Conservation (phyloP, 1,140 invertebrate genomes). For the Rhopalosiphum padi region DNA sequence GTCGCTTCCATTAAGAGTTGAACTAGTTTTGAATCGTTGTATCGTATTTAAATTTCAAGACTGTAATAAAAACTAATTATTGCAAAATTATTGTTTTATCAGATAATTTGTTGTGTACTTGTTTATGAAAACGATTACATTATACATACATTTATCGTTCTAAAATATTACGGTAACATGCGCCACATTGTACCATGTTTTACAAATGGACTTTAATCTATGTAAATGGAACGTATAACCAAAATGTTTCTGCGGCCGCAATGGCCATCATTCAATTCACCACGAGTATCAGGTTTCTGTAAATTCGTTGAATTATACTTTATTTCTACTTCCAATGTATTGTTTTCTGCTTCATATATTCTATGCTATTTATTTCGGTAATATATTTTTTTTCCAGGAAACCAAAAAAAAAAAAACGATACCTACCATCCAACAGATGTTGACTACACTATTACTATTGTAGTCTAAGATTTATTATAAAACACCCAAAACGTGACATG, state of each 20-base stretch:
- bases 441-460: background rate
- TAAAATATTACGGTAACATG: background rate
- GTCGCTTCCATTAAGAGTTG: background rate
- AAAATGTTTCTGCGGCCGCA: background rate
- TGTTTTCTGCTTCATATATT: background rate
- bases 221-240: background rate
- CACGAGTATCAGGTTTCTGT: background rate
- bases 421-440: slow-evolving; percentile 31
- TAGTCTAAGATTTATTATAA: slow-evolving; percentile 37
- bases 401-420: background rate
- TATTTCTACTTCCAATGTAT: background rate
- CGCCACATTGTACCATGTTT: background rate
- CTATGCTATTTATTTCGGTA: background rate
- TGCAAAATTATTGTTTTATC: background rate
- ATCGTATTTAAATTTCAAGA: background rate
- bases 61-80: background rate
- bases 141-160: background rate
- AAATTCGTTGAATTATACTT: background rate
- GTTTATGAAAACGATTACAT: background rate
- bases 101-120: background rate
- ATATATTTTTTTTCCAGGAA: background rate
- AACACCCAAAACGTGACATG: slow-evolving; percentile 44
- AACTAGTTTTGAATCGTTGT: background rate
- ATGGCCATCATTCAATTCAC: background rate
- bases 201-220: background rate